Evolutionary conservation across 2,113 vertebrate species (phyloP), one percentile per base, ranked within the genome.

Genomic region (Strigops habroptila): DNA sequence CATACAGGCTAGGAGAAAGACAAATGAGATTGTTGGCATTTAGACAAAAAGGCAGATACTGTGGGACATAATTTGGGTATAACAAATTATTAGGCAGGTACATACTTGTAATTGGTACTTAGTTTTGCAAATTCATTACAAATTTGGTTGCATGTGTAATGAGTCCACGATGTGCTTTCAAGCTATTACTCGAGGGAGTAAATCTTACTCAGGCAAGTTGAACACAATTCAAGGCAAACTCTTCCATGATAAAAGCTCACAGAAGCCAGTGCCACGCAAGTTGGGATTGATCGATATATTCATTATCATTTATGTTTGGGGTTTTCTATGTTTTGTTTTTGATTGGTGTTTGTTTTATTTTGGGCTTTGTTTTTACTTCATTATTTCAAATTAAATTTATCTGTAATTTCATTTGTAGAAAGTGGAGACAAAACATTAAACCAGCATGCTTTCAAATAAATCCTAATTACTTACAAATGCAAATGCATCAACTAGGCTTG

Each of bases 401-500:
- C 82, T 86, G 80, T 96, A 95, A 97, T 95, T 97, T 94, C 90
- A 95, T 97, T 96, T 95, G 93, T 70, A 83, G 94, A 95, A 97
- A 97, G 64, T 82, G 77, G 80, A 97, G 96, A 95, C 74, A 96
- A 97, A 96, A 86, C 95, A 96, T 96, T 93, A 95, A 94, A 97
- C 67, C 96, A 96, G 94, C 96, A 95, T 39, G 88, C 86, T 96
- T 98, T 96, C 95, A 97, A 96, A 97, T 97, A 97, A 97, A 97
- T 97, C 84, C 96, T 95, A 96, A 98, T 97, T 97, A 96, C 18
- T 93, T 93, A 97, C 52, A 93, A 96, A 96, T 84, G 95, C 95
- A 98, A 98, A 97, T 94, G 82, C 74, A 93, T 88, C 85, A 93
- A 63, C 60, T 70, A 97, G 90, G 79, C 86, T 90, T 96, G 95